These are phyloP conservation scores for Apamea sordens DNA, from an alignment of 2,888 invertebrate species.

Conservation along the genomic window DNA sequence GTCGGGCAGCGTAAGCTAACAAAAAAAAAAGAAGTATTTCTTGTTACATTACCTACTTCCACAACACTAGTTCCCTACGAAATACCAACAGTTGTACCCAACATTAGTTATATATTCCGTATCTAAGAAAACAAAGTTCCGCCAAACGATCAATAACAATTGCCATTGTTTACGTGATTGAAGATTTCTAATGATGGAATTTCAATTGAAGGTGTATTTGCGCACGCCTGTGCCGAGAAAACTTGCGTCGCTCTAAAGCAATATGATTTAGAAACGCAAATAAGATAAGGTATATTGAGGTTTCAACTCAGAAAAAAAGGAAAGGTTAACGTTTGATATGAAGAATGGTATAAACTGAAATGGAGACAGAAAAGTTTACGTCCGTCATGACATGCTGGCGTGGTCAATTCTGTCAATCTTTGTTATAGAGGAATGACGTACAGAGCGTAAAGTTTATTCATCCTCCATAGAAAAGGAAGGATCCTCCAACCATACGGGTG, in stretches of 20 bases:
- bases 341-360: not conserved
- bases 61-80: not conserved
- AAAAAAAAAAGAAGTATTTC: not conserved
- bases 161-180: not conserved
- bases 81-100: not conserved
- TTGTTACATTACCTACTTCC: not conserved
- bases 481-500: too few relatives aligned
- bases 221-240: too few relatives aligned
- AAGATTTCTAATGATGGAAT: not conserved
- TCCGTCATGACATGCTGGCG: not conserved
- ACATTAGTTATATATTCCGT: not conserved
- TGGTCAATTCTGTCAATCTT: not conserved
- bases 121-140: not conserved
- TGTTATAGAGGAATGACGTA: not conserved
- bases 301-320: not conserved
- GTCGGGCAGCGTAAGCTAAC: too few relatives aligned
- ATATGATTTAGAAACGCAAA: too few relatives aligned
- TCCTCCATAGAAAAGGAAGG: too few relatives aligned
- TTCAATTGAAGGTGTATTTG: not conserved
- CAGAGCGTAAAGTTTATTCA: too few relatives aligned
- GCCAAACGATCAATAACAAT: not conserved
- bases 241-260: too few relatives aligned
- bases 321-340: not conserved
- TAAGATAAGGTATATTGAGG: too few relatives aligned
- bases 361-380: not conserved